Conservation (phyloP, 1,140 invertebrate genomes). For the Wasmannia auropunctata region DNA sequence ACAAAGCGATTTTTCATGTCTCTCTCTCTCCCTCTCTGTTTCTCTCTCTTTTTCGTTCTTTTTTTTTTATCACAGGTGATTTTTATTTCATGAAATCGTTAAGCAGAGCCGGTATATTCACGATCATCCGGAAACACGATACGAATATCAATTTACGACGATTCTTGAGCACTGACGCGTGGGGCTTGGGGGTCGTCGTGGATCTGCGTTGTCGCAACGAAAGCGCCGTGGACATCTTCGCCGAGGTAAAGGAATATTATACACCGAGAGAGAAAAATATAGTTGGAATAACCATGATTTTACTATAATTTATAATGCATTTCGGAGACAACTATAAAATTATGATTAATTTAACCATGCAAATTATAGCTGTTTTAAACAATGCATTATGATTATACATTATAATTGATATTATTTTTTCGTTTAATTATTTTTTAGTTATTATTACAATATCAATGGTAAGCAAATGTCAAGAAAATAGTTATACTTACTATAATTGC, state of each 20-base stretch:
- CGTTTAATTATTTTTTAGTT: too few relatives aligned
- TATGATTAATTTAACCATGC: too few relatives aligned
- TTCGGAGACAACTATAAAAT: too few relatives aligned
- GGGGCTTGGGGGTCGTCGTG: constrained; percentile 68
- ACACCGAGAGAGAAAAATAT: neutral
- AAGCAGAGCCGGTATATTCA: constrained; percentile 67
- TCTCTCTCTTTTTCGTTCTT: neutral
- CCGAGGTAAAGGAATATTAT: constrained; percentile 61
- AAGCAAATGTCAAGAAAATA: too few relatives aligned
- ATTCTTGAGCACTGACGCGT: constrained; percentile 61
- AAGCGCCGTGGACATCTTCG: constrained; percentile 62
- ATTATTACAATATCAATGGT: too few relatives aligned
- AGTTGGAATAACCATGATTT: too few relatives aligned
- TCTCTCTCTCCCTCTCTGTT: neutral
- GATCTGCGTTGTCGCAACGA: constrained; percentile 70
- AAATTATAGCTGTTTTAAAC: too few relatives aligned
- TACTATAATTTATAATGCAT: too few relatives aligned
- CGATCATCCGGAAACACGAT: constrained; percentile 56
- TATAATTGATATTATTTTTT: too few relatives aligned
- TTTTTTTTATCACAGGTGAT: constrained; percentile 57
- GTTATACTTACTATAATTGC: too few relatives aligned
- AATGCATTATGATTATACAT: too few relatives aligned
- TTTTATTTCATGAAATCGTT: constrained; percentile 69
- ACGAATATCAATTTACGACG: constrained; percentile 56
- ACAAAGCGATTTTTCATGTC: neutral